These are phyloP conservation scores for Melitaea athalia DNA, from an alignment of 2,888 invertebrate species.

Conservation along the genomic window DNA sequence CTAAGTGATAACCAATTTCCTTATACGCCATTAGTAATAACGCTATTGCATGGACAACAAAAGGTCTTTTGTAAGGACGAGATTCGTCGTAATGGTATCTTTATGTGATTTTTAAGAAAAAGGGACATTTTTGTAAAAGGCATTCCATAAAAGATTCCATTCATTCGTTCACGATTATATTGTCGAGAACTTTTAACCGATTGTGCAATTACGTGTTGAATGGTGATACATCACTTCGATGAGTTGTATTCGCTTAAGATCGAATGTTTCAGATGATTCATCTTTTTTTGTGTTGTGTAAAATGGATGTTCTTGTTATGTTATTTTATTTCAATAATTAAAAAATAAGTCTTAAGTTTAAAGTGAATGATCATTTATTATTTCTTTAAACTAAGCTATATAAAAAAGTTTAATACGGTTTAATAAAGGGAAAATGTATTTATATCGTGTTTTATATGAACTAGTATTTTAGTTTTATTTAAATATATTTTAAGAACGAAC, in stretches of 20 bases:
- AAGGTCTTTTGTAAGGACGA: conserved; percentile 47
- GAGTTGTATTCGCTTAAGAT: background rate
- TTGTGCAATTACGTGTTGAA: conserved; percentile 59
- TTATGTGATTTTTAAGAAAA: conserved; percentile 41
- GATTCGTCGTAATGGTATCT: conserved; percentile 32
- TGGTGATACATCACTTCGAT: conserved; percentile 35
- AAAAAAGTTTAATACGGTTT: too few species aligned
- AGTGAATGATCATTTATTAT: too few species aligned
- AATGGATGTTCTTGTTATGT: too few species aligned
- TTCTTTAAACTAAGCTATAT: too few species aligned
- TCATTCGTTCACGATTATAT: conserved; percentile 50
- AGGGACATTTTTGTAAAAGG: conserved; percentile 45
- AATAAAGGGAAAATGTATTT: too few species aligned
- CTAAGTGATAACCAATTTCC: conserved; percentile 16
- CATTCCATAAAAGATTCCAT: conserved; percentile 49
- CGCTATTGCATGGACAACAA: conserved; percentile 42
- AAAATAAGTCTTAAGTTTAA: too few species aligned
- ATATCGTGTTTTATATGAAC: too few species aligned
- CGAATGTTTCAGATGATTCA: background rate
- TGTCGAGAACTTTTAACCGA: conserved; percentile 46
- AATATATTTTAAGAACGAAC: too few species aligned
- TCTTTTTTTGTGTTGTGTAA: background rate
- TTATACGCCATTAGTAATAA: conserved; percentile 50
- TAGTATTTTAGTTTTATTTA: too few species aligned
- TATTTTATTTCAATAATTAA: too few species aligned